Percentiles rank a stretch among this genome's conserved stretches.
Evolutionary conservation across 2,113 vertebrate species (phyloP).

Genomic region (Shinisaurus crocodilurus): DNA sequence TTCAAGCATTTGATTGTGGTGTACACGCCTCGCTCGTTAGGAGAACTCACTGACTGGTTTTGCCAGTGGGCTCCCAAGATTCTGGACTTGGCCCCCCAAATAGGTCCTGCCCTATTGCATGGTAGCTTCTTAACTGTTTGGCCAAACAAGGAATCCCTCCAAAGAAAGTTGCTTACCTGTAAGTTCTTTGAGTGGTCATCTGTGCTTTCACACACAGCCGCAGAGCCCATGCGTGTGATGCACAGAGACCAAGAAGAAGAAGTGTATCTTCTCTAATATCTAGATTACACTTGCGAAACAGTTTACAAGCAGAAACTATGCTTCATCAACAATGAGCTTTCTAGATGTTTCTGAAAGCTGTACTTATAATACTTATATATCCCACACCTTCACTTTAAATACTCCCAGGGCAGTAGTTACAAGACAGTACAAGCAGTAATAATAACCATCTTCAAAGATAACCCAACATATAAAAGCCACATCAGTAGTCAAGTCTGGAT

Average conservation of each 20-base stretch:
- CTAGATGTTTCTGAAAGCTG: neutral
- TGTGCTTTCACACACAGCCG: too few species aligned
- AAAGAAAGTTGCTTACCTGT: too few species aligned
- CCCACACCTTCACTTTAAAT: too few species aligned
- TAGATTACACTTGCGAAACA: neutral
- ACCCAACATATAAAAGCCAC: too few species aligned
- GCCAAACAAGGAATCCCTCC: neutral
- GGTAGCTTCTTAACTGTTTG: neutral
- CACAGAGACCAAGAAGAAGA: too few species aligned
- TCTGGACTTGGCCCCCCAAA: neutral
- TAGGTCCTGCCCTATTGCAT: neutral
- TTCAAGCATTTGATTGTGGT: neutral
- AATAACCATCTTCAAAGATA: too few species aligned
- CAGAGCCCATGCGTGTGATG: too few species aligned
- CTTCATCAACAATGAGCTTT: neutral
- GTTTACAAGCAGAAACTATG: neutral
- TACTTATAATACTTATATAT: too few species aligned
- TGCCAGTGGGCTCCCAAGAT: neutral
- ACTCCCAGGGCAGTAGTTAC: too few species aligned
- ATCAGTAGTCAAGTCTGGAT: too few species aligned
- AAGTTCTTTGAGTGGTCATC: too few species aligned
- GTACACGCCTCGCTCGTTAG: neutral
- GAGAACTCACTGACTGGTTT: neutral
- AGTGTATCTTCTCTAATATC: neutral
- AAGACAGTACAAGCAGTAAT: too few species aligned